Conservation (phyloP, 2,888 invertebrate species). For the Hesperia comma region DNA sequence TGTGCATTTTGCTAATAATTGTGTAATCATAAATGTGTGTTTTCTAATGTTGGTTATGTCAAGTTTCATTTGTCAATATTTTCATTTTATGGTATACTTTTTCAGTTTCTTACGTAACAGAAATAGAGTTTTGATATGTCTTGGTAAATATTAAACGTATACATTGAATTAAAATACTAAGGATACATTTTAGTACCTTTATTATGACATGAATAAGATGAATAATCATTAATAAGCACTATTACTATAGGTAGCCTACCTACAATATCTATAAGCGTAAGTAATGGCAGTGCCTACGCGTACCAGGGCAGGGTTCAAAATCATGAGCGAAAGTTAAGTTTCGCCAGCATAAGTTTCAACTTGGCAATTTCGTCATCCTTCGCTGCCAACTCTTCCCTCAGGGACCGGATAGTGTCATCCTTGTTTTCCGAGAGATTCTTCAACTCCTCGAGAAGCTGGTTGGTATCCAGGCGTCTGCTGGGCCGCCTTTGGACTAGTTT, state of each 20-base stretch:
- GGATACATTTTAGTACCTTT: too few species aligned
- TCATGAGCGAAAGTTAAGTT: slow-evolving; percentile 51
- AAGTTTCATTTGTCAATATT: too few species aligned
- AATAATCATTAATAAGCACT: too few species aligned
- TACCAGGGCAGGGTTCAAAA: slow-evolving; percentile 19
- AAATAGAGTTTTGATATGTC: too few species aligned
- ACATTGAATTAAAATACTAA: too few species aligned
- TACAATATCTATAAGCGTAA: neutral
- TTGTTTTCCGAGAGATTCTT: slow-evolving; percentile 78
- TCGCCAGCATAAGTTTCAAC: slow-evolving; percentile 79
- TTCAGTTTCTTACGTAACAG: too few species aligned
- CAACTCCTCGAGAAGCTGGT: slow-evolving; percentile 81
- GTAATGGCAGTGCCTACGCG: neutral
- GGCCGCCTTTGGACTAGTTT: slow-evolving; percentile 83
- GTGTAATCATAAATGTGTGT: too few species aligned
- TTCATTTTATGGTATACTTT: too few species aligned
- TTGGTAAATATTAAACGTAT: too few species aligned
- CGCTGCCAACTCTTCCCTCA: slow-evolving; percentile 79
- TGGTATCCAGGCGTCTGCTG: slow-evolving; percentile 82
- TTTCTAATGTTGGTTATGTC: too few species aligned
- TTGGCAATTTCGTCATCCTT: slow-evolving; percentile 84
- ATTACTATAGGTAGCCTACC: neutral
- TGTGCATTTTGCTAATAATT: too few species aligned
- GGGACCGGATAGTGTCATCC: slow-evolving; percentile 74
- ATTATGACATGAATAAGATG: too few species aligned